Base-by-base conservation (phyloP, 2,113 vertebrate genomes). In the Barbus barbus region DNA sequence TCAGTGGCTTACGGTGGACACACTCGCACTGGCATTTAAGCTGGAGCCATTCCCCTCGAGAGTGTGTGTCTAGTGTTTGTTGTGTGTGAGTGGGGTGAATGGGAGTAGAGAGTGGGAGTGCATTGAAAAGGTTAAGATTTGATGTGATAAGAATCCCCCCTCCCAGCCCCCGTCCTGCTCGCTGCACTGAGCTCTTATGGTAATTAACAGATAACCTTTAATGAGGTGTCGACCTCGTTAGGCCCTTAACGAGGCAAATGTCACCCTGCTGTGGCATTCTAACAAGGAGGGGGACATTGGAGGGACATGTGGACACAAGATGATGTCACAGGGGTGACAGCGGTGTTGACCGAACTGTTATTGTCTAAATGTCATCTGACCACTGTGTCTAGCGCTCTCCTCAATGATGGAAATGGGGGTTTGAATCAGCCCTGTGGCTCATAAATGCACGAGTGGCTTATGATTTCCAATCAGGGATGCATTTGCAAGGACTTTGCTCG, bases 131-230 rank as follows among this genome's bases (percentile, higher is more conserved):
- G 88, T 89, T 88, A 88, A 87, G 78, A 86, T 20, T 80, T 81
- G 38, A 87, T 83, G 84, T 85, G 85, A 88, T 86, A 83, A 86
- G 84, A 85, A 60, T 83, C 3, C 60, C 63, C 73, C 87, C 81
- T 56, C 0, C 81, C 67, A 71, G 4, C 53, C 36, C 16, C 20
- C 41, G 51, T 63, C 58, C 65, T 44, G 51, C 81, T 44, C 14
- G 26, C n/a, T 46, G 83, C 61, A 38, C 81, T 91, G 89, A n/a
- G n/a, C n/a, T n/a, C n/a, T 94, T 88, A 86, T 85, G 48, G 78
- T 93, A 94, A 94, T 95, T 94, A 94, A 91, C 88, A 91, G 91
- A 93, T 93, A 91, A 93, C 94, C 94, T 95, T 95, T 94, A 93
- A 94, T 92, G 90, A 94, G 91, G 74, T 90, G 78, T 84, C 83